Evolutionary conservation across 2,113 vertebrate species (phyloP), one percentile per base, ranked within the genome.

Genomic region (Gymnocephalus cernua): DNA sequence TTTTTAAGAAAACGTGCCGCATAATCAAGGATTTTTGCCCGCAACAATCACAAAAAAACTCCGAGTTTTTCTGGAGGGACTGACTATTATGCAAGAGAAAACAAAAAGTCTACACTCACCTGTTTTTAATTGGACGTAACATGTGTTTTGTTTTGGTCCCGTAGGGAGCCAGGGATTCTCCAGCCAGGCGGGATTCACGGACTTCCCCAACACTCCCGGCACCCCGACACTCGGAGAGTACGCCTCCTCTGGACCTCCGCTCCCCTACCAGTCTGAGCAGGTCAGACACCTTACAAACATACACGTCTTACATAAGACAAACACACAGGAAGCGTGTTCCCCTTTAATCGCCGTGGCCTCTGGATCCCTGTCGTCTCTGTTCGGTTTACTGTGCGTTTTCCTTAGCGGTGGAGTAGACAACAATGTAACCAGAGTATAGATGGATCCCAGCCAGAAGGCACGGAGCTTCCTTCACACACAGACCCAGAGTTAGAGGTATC

Each of bases 211-310:
- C 1, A 93, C 95, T 2, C 95, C 97, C 0, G 93, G 96, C 80
- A 97, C 97, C 19, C 96, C 97, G 0, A 95, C 95, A 0, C 94
- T 98, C 45, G 95, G 93, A 1, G 98, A 99, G 68, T 99, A 88
- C 48, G 4, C 97, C 50, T 83, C 95, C 0, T 93, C 96, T 0
- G 96, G 95, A 10, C 96, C 96, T 0, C 95, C 96, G 0, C 89
- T 92, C 19, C 27, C 97, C 70, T 99, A 97, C 77, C 97, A 96
- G 78, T 83, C 97, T 0, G 97, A 97, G 90, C 95, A 98, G 91
- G 92, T 93, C 18, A 66, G 77, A 63, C 41, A 18, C 8, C 51
- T 79, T 54, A n/a, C n/a, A 47, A 15, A 10, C 1, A 0, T 7
- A 19, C 13, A 13, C 2, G 19, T 58, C 3, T 65, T 71, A 18